Evolutionary conservation across 2,888 invertebrate genomes (phyloP).

Genomic region (Andrena flavipes): DNA sequence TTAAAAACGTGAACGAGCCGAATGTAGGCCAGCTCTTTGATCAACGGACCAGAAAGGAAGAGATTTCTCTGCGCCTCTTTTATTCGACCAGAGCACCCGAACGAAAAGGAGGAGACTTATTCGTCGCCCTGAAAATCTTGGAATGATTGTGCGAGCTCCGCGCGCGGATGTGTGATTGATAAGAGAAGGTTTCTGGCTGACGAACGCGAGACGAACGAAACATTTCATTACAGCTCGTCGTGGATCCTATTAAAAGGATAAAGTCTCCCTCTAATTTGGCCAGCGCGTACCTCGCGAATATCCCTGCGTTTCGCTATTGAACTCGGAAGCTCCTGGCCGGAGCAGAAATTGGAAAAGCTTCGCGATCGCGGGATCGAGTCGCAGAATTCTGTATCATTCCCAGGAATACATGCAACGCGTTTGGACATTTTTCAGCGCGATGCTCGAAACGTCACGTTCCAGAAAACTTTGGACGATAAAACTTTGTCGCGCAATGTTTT

Average conservation of each 20-base stretch:
- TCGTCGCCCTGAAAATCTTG: background rate
- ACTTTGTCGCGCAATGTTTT: background rate
- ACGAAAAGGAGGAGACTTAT: background rate
- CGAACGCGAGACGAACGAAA: background rate
- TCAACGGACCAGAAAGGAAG: background rate
- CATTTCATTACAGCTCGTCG: background rate
- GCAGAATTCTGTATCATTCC: no score
- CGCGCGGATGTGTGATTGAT: background rate
- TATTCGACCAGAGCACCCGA: background rate
- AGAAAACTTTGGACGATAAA: background rate
- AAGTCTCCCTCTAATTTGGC: background rate
- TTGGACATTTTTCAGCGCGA: no score
- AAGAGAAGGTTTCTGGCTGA: background rate
- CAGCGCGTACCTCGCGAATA: no score
- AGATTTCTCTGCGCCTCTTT: conserved; percentile 12
- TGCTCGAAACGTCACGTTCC: background rate
- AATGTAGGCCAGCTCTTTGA: conserved; percentile 49
- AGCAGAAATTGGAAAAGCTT: no score
- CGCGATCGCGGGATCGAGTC: no score
- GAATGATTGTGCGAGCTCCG: background rate
- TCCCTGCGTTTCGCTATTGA: no score
- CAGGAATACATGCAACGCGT: no score
- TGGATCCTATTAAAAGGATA: background rate
- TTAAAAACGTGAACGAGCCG: conserved; percentile 49
- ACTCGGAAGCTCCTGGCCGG: no score